A percentile compares a stretch with the other conserved stretches of the same genome.
Conservation (phyloP, 2,888 invertebrate species). For the Pelosia muscerda region DNA sequence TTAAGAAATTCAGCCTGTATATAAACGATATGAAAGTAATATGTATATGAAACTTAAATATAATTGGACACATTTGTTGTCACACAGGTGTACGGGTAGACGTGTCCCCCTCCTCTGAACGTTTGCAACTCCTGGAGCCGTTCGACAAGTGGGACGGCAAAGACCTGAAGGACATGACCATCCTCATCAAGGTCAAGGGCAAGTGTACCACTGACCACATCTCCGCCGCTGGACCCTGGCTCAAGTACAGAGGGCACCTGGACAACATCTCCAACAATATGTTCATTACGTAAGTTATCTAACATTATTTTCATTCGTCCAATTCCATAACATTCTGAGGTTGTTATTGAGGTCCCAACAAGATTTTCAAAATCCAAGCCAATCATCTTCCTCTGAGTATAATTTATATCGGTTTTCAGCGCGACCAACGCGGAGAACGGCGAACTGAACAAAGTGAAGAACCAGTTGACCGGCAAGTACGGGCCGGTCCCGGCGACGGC, state of each 20-base stretch:
- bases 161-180: slow-evolving; percentile 95
- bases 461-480: slow-evolving; percentile 95
- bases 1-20: too few species aligned
- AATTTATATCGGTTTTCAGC: too few species aligned
- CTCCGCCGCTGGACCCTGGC: slow-evolving; percentile 99
- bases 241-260: slow-evolving; percentile 99
- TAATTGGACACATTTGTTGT: too few species aligned
- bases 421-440: slow-evolving; percentile 95
- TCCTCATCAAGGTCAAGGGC: slow-evolving; percentile 99
- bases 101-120: slow-evolving; percentile 95
- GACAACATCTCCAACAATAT: slow-evolving; percentile 99
- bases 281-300: slow-evolving; percentile 94
- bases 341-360: too few species aligned
- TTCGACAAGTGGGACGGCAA: slow-evolving; percentile 99
- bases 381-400: too few species aligned
- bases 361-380: too few species aligned
- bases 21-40: too few species aligned
- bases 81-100: slow-evolving; percentile 89
- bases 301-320: too few species aligned
- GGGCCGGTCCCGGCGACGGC: slow-evolving; percentile 98
- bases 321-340: too few species aligned
- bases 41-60: too few species aligned
- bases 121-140: slow-evolving; percentile 96
- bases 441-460: slow-evolving; percentile 97
- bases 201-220: slow-evolving; percentile 99